Base-by-base conservation (phyloP, 2,113 vertebrate genomes). In the Cromileptes altivelis region DNA sequence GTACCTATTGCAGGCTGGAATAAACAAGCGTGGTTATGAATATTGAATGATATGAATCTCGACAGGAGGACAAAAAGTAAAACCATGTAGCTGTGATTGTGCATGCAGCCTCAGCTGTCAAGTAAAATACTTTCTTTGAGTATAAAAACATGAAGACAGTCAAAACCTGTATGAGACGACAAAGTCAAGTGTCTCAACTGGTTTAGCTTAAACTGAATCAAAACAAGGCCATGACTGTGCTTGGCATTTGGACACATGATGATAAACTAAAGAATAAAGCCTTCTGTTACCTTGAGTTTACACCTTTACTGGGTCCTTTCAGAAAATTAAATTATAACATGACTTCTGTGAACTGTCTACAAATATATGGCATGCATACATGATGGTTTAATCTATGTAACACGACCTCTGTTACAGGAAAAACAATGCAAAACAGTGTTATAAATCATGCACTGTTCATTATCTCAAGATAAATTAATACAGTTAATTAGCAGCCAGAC, bases 21-120 rank as follows among this genome's bases (percentile, higher is more conserved):
- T 63, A 79, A 90, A 88, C 64, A 84, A 72, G 65, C 21, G 2
- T 52, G 67, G 71, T 78, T 49, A 70, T 88, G 72, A 88, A 91
- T 90, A 87, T 78, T 60, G 53, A 83, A 90, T 81, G 55, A 77
- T 8, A n/a, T 10, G 40, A 85, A 73, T 69, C 60, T 70, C 53
- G 4, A 55, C 62, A 52, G 49, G 47, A 70, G 70, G 56, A 69
- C 58, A 71, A 68, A 84, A 71, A 74, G 78, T 62, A 42, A 75
- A 89, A 75, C 11, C 45, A n/a, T 50, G 68, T 67, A 57, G 40
- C 81, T 37, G 50, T 33, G 50, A 70, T 68, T 42, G 57, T 62
- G 56, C 70, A 76, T 30, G 47, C 49, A 67, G 75, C 18, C 53
- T 65, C 25, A 56, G 49, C 45, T 75, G 63, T 70, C 63, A 78